These are phyloP conservation scores for Drosophila leontia DNA, from an alignment of 1,140 invertebrate species.

Conservation along the genomic window DNA sequence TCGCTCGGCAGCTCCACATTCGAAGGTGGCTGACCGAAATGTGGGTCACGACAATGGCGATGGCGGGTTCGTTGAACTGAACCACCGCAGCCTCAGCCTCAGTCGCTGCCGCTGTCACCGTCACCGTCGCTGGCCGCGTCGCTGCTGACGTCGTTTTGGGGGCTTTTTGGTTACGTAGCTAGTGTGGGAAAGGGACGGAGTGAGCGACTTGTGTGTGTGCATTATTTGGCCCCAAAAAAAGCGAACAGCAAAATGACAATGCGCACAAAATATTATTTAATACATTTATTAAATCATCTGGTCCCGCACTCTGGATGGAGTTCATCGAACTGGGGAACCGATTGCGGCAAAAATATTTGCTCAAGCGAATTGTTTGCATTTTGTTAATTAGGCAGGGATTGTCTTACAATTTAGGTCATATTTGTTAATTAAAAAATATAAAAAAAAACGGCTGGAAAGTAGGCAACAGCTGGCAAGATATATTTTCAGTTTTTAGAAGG, in stretches of 20 bases:
- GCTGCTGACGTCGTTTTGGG: constrained; percentile 60
- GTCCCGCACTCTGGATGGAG: background rate
- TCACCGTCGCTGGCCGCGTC: constrained; percentile 9
- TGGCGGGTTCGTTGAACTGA: constrained; percentile 85
- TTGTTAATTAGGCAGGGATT: constrained; percentile 53
- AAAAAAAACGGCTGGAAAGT: background rate
- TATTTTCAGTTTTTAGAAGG: too few relatives aligned
- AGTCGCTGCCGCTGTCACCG: constrained; percentile 43
- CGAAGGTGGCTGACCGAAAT: constrained; percentile 85
- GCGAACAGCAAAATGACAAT: constrained; percentile 22
- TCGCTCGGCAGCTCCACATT: constrained; percentile 78
- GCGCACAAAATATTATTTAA: constrained; percentile 72
- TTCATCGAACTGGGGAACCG: constrained; percentile 14
- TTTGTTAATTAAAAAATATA: constrained; percentile 5
- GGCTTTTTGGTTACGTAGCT: constrained; percentile 74
- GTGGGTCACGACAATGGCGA: constrained; percentile 85
- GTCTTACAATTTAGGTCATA: constrained; percentile 27
- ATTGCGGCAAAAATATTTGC: constrained; percentile 40
- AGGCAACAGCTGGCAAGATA: background rate
- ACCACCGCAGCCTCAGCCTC: constrained; percentile 64
- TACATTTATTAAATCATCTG: constrained; percentile 62
- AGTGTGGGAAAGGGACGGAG: constrained; percentile 43
- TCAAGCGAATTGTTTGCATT: constrained; percentile 31
- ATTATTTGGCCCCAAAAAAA: constrained; percentile 71
- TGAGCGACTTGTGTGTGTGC: constrained; percentile 11